Conservation (phyloP, 1,140 invertebrate species). For the Streblospio benedicti region DNA sequence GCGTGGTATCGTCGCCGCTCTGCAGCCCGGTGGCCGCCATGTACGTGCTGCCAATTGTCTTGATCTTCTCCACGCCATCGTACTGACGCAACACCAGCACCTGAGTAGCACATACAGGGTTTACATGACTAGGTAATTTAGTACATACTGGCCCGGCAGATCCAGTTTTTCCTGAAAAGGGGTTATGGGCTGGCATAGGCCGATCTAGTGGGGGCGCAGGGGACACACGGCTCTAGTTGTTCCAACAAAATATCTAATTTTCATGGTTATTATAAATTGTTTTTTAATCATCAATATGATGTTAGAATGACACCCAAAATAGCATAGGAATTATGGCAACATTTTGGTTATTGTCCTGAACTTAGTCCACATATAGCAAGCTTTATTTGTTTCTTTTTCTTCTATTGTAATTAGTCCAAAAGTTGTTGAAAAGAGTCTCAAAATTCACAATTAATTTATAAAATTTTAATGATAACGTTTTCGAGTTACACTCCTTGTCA, state of each 20-base stretch:
- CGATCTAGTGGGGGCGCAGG: neutral
- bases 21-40: slow-evolving; percentile 85
- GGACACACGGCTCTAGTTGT: neutral
- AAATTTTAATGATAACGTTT: no score
- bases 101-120: neutral
- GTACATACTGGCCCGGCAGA: neutral
- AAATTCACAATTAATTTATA: no score
- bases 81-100: slow-evolving; percentile 49
- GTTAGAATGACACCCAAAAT: no score
- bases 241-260: neutral
- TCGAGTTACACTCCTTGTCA: no score
- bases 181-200: neutral
- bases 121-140: neutral
- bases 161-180: neutral
- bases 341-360: no score
- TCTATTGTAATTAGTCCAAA: no score
- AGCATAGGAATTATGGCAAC: no score
- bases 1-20: neutral
- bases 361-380: no score
- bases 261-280: neutral
- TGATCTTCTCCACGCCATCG: slow-evolving; percentile 65
- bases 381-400: no score
- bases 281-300: no score
- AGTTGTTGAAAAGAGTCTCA: no score
- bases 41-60: slow-evolving; percentile 92